Evolutionary conservation across 2,888 invertebrate genomes (phyloP).

Genomic region (Stegana nigrithorax): DNA sequence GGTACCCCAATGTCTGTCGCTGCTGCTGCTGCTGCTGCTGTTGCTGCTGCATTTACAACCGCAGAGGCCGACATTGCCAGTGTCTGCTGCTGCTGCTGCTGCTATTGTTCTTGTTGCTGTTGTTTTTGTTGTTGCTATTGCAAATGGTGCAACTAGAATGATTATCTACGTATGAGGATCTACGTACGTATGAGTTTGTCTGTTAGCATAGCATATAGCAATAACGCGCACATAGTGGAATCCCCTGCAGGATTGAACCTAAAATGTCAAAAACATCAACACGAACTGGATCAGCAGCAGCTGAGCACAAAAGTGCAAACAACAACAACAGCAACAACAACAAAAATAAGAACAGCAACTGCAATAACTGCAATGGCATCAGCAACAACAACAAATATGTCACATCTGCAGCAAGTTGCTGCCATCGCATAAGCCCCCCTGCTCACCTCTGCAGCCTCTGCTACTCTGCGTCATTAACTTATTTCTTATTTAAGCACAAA

Average conservation of each 20-base stretch:
- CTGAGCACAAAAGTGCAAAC: background rate
- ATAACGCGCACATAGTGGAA: too few species aligned
- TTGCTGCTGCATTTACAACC: background rate
- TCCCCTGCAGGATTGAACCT: constrained; percentile 55
- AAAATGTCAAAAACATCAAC: constrained; percentile 55
- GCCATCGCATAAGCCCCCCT: background rate
- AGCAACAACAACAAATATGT: background rate
- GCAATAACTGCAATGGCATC: background rate
- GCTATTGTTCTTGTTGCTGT: background rate
- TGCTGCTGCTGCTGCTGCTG: background rate
- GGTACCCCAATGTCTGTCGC: too few species aligned
- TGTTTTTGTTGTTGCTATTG: background rate
- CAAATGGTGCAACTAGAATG: background rate
- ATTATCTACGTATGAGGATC: constrained; percentile 9
- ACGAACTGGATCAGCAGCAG: constrained; percentile 46
- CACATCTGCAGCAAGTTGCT: background rate
- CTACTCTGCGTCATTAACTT: background rate
- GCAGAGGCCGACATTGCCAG: background rate
- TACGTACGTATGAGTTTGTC: constrained; percentile 17
- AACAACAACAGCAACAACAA: background rate
- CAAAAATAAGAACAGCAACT: too few species aligned
- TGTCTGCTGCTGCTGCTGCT: too few species aligned
- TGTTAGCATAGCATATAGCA: constrained; percentile 26
- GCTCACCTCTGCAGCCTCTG: background rate
- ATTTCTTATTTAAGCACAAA: background rate